Conservation (phyloP, 23 tunicate species). For the Trididemnum clinides region DNA sequence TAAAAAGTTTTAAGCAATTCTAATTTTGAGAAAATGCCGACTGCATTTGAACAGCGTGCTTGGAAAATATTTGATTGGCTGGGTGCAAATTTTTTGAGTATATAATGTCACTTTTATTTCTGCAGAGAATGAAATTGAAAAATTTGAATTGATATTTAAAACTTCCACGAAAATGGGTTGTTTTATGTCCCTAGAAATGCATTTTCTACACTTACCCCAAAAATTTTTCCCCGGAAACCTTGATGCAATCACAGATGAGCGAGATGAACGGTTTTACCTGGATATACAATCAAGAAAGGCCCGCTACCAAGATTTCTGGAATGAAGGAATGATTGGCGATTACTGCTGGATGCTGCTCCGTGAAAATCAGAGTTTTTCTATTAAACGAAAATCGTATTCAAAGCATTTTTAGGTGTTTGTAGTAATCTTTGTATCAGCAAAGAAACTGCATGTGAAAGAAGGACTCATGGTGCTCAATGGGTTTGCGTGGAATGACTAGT, state of each 20-base stretch:
- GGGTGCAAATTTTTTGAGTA: neutral
- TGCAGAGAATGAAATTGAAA: neutral
- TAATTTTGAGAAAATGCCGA: neutral
- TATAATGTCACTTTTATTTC: conserved; percentile 1
- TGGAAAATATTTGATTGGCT: conserved; percentile 11
- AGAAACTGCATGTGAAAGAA: neutral
- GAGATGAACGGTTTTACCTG: neutral
- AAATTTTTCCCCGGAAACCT: neutral
- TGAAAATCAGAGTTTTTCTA: neutral
- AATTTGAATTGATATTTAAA: neutral
- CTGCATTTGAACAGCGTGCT: conserved; percentile 14
- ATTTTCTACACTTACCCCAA: neutral
- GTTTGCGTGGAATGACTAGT: neutral
- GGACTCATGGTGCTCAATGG: neutral
- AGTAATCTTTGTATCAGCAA: neutral
- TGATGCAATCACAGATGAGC: neutral
- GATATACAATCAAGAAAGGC: neutral
- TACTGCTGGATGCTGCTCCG: neutral
- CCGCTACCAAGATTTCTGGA: neutral
- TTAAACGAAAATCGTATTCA: neutral
- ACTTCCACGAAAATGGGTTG: neutral
- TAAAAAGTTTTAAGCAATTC: neutral
- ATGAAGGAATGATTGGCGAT: neutral
- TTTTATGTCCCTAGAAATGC: neutral
- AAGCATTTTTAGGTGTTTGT: neutral